Conservation (phyloP, 2,888 invertebrate species). For the Norana najaformis region DNA sequence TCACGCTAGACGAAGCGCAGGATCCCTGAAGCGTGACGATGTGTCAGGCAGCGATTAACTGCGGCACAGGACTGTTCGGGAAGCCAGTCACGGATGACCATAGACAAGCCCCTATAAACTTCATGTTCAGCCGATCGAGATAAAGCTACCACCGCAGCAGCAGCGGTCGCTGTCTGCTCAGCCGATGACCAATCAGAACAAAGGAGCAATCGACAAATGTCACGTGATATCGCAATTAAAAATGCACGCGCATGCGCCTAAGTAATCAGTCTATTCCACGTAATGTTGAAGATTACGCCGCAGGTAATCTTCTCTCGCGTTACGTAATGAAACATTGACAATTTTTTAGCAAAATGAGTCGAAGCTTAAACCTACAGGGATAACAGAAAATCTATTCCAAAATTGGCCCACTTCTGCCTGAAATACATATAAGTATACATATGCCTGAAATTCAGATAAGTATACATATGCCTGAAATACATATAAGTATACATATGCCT, state of each 20-base stretch:
- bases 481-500: background rate
- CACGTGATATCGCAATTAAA: background rate
- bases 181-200: background rate
- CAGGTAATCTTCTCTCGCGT: too few species aligned
- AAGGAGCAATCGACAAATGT: background rate
- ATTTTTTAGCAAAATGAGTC: background rate
- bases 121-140: background rate
- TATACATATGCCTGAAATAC: too few species aligned
- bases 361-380: background rate
- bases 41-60: background rate
- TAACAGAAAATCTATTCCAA: background rate
- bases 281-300: background rate
- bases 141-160: background rate
- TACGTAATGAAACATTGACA: background rate
- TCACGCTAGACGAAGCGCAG: background rate
- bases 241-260: background rate
- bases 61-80: background rate
- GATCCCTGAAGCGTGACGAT: background rate
- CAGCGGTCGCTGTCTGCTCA: background rate
- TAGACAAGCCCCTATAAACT: background rate
- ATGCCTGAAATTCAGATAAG: background rate
- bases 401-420: too few species aligned
- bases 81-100: background rate
- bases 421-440: too few species aligned
- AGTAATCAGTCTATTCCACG: background rate